Percentiles rank a stretch among this genome's conserved stretches.
phyloP scores from a whole-genome alignment of 2,113 vertebrate species.

The Panthera tigris region DNA sequence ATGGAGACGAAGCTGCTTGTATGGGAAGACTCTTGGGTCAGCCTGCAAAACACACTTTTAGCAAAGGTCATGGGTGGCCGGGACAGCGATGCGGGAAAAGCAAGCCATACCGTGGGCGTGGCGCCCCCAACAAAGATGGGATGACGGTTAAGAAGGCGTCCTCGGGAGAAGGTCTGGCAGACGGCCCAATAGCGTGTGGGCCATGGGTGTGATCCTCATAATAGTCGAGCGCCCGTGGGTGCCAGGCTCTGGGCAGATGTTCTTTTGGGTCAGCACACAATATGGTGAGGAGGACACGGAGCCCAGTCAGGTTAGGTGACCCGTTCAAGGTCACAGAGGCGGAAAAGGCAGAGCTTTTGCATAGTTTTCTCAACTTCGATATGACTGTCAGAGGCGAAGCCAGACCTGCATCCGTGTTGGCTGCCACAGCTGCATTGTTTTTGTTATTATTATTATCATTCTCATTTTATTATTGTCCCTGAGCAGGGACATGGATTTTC shows the following conservation, averaged over 20 bases:
- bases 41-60: not conserved
- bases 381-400: not conserved
- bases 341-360: not conserved
- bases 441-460: not conserved
- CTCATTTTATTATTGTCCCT: not conserved
- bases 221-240: fast-evolving
- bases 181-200: not conserved
- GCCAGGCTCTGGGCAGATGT: not conserved
- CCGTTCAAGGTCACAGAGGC: not conserved
- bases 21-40: not conserved
- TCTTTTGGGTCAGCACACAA: not conserved
- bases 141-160: not conserved
- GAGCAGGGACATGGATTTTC: not conserved
- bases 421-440: no score
- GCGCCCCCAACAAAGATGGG: not conserved
- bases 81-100: not conserved
- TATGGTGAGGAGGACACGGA: fast-evolving
- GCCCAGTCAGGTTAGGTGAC: not conserved
- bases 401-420: fast-evolving
- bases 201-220: not conserved
- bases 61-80: not conserved
- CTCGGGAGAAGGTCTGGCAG: not conserved
- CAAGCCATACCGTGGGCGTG: not conserved
- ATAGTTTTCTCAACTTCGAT: not conserved
- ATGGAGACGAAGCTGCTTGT: not conserved